Evolutionary conservation across 2,113 vertebrate species (phyloP), one percentile per base, ranked within the genome.

Genomic region (Spilogale gracilis): DNA sequence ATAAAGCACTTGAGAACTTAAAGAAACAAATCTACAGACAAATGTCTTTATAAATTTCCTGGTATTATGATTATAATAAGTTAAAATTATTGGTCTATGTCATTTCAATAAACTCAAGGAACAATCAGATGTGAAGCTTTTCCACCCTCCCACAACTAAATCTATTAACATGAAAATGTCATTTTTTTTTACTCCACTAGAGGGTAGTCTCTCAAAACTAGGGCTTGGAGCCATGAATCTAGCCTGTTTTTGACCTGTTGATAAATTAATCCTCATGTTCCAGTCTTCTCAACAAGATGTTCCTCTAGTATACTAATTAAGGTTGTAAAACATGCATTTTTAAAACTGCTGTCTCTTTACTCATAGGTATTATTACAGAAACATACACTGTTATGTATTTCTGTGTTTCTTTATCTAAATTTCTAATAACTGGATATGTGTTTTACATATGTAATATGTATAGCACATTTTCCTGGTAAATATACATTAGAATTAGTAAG

Each of bases 141-240:
- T 23, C 23, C 12, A 27, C 6, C 7, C 3, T 18, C 16, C 4
- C 7, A 25, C 50, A 25, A 94, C 81, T 32, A 94, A 95, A 96
- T 82, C 32, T 96, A 43, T 13, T 23, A 63, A 98, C 89, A 96
- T 43, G 79, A 96, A 92, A 97, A 83, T 73, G 95, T 65, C 84
- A 90, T 98, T 97, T 98, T 95, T 73, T 95, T 98, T 97, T 81
- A 93, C 63, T 98, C 99, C 99, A 99, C 99, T 99, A 99, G 99
- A 99, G 99, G 99, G 98, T 95, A 98, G 97, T 71, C 92, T 98
- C 63, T 93, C 78, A 96, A 98, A 98, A 63, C 69, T 50, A 98
- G 98, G 98, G 96, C 32, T 97, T 76, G 6, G 79, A 97, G 74
- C 50, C 94, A 65, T 69, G 81, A 94, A 80, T 92, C 54, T 9